Percentiles rank a stretch among this genome's conserved stretches.
These are phyloP conservation scores for Cataglyphis hispanica DNA, from an alignment of 1,140 invertebrate species.

Conservation along the genomic window DNA sequence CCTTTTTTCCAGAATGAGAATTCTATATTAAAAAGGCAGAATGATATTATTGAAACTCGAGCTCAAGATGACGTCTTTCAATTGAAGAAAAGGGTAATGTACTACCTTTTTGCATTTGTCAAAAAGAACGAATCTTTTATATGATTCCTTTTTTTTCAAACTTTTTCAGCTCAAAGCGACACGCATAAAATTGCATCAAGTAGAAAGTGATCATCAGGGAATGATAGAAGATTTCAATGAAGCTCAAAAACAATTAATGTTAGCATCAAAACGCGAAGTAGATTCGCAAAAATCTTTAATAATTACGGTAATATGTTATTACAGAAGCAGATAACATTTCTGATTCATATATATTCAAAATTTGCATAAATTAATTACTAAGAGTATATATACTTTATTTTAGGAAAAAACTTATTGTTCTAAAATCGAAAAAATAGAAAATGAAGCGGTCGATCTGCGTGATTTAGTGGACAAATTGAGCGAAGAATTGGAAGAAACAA, in stretches of 20 bases:
- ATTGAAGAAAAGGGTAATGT: slow-evolving; percentile 76
- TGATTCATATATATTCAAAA: background rate
- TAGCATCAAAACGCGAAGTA: slow-evolving; percentile 70
- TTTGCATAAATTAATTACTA: slow-evolving; percentile 27
- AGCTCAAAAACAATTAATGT: slow-evolving; percentile 72
- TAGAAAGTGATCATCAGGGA: slow-evolving; percentile 74
- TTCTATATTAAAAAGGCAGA: slow-evolving; percentile 77
- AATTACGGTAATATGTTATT: slow-evolving; percentile 67
- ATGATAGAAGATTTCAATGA: slow-evolving; percentile 73
- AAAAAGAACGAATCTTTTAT: slow-evolving; percentile 32
- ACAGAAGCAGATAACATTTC: background rate
- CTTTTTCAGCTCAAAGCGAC: slow-evolving; percentile 71
- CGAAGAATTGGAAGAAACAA: slow-evolving; percentile 71
- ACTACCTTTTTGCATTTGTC: slow-evolving; percentile 19
- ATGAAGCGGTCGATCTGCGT: slow-evolving; percentile 59
- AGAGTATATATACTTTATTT: slow-evolving; percentile 41
- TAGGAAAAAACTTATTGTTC: slow-evolving; percentile 75
- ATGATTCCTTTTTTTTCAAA: slow-evolving; percentile 28
- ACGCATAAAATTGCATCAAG: slow-evolving; percentile 68
- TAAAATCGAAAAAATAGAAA: slow-evolving; percentile 65
- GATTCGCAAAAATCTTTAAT: slow-evolving; percentile 73
- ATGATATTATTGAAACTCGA: slow-evolving; percentile 71
- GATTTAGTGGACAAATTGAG: slow-evolving; percentile 71
- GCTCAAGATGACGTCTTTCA: slow-evolving; percentile 75
- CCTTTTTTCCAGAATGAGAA: slow-evolving; percentile 79